These are phyloP conservation scores for Tridacna crocea DNA, from an alignment of 2,888 invertebrate species.

Conservation along the genomic window DNA sequence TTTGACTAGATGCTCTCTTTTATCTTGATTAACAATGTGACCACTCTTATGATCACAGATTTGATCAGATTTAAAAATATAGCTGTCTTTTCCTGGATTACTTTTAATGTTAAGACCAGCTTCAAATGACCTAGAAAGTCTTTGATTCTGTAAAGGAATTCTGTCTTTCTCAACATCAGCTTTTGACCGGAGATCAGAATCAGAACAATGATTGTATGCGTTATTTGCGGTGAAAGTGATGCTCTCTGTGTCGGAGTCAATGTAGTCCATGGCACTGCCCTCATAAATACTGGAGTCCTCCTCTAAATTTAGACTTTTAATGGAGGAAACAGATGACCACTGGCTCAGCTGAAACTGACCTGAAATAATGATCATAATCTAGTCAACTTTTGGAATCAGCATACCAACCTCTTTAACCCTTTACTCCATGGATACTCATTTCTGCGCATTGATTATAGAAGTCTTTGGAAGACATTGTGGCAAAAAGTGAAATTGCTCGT, in stretches of 20 bases:
- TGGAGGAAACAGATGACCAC: slow-evolving; percentile 51
- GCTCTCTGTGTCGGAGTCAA: slow-evolving; percentile 64
- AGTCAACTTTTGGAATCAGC: no score
- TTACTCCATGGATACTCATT: no score
- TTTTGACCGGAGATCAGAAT: slow-evolving; percentile 36
- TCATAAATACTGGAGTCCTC: slow-evolving; percentile 55
- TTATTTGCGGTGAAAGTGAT: slow-evolving; percentile 22
- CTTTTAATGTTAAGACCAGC: not conserved
- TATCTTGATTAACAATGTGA: not conserved
- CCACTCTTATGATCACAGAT: not conserved
- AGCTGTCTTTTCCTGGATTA: not conserved
- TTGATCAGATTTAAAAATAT: not conserved
- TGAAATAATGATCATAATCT: slow-evolving; percentile 14
- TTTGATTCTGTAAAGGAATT: slow-evolving; percentile 7
- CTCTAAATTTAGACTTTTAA: slow-evolving; percentile 58
- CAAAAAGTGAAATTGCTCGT: no score
- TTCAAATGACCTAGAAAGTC: slow-evolving; percentile 11
- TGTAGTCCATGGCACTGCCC: slow-evolving; percentile 52
- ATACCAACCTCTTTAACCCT: no score
- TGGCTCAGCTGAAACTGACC: slow-evolving; percentile 43
- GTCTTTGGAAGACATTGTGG: no score
- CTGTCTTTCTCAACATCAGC: not conserved
- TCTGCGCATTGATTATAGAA: no score
- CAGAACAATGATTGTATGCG: slow-evolving; percentile 15
- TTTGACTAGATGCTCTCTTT: not conserved